These are phyloP conservation scores for Odontophorus gujanensis DNA, from an alignment of 2,113 vertebrate genomes.

Conservation along the genomic window DNA sequence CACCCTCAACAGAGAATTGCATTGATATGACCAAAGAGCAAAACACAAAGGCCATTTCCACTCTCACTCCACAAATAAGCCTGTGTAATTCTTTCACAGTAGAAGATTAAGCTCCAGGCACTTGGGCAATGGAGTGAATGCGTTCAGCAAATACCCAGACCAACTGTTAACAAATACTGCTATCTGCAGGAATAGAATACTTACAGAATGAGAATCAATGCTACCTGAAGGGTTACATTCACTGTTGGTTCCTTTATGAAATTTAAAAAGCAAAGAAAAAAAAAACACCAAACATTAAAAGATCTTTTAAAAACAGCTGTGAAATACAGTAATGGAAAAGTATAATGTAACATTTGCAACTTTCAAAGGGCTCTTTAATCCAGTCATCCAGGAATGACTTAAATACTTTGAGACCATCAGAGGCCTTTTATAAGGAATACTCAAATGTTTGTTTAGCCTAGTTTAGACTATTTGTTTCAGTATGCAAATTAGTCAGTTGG, in stretches of 20 bases:
- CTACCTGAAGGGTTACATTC: constrained; percentile 85
- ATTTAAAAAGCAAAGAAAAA: constrained; percentile 38
- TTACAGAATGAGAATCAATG: constrained; percentile 78
- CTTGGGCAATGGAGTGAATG: not conserved
- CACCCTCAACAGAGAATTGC: not conserved
- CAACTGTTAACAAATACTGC: not conserved
- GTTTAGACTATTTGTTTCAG: not conserved
- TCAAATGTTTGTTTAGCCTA: not conserved
- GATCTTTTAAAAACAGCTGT: not conserved
- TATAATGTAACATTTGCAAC: not conserved
- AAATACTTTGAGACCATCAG: not conserved
- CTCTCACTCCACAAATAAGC: not conserved
- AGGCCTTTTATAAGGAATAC: not conserved
- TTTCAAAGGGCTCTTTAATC: not conserved
- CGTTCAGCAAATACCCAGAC: not conserved
- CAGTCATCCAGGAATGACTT: accelerated
- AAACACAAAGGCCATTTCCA: not conserved
- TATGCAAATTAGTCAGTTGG: not conserved
- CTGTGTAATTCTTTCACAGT: not conserved
- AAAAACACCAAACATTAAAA: not conserved
- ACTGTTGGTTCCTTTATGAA: constrained; percentile 53
- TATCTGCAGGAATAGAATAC: constrained; percentile 16
- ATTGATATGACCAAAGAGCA: not conserved
- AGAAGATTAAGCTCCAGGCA: not conserved
- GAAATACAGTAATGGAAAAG: not conserved